Conservation (phyloP, 2,888 invertebrate species). For the Sabellastarte sp. region DNA sequence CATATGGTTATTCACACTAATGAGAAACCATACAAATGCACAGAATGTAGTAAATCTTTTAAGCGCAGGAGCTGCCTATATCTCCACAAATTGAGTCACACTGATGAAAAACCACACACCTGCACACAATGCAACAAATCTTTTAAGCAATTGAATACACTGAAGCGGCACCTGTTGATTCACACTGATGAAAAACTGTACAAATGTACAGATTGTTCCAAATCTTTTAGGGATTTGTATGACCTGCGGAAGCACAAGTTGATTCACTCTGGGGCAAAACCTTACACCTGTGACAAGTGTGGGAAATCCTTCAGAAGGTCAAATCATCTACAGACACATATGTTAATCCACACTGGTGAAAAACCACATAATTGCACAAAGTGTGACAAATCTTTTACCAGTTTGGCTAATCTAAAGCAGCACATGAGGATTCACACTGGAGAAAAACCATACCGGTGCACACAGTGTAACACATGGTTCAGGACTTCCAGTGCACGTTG, state of each 20-base stretch:
- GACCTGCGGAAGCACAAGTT: background rate
- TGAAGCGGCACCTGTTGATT: background rate
- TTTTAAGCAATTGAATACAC: background rate
- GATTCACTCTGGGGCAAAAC: background rate
- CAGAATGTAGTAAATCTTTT: background rate
- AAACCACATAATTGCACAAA: background rate
- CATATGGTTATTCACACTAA: no score
- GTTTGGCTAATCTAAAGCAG: background rate
- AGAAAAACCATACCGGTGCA: background rate
- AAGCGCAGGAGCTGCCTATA: background rate
- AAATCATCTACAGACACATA: background rate
- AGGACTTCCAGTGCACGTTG: background rate
- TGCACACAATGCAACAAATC: background rate
- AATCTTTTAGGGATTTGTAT: background rate
- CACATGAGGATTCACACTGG: background rate
- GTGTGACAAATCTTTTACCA: background rate
- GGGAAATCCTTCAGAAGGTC: background rate
- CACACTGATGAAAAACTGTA: background rate
- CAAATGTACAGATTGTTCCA: background rate
- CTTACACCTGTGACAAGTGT: background rate
- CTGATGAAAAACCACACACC: background rate
- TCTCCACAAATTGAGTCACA: background rate
- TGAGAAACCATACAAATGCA: background rate
- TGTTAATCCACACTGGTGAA: background rate
- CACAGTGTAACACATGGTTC: background rate